phyloP scores from a whole-genome alignment of 2,888 invertebrate species.

The Gryllus longicercus region DNA sequence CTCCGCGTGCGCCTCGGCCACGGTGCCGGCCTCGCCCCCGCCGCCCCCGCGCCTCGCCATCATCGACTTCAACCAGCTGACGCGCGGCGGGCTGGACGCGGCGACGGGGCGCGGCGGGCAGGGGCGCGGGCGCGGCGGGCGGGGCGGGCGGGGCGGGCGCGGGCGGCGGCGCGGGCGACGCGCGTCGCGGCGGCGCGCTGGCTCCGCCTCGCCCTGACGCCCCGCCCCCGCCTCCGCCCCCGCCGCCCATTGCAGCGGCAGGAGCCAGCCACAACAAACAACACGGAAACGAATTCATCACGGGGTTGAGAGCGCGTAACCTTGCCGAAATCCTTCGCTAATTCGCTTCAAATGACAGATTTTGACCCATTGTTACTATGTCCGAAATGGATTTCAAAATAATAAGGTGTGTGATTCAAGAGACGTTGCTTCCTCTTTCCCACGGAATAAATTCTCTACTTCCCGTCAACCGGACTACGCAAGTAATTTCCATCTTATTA shows the following conservation, averaged over 20 bases:
- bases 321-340: not conserved
- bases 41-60: constrained; percentile 64
- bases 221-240: not conserved
- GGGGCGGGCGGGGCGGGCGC: constrained; percentile 18
- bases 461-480: no score
- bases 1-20: constrained; percentile 40
- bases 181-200: not conserved
- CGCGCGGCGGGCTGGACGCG: constrained; percentile 57
- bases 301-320: not conserved
- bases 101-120: constrained; percentile 40
- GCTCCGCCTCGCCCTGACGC: not conserved
- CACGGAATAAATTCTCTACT: no score
- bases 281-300: no score
- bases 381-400: no score
- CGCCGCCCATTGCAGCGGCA: not conserved
- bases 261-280: no score
- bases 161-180: not conserved
- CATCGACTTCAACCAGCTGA: constrained; percentile 69
- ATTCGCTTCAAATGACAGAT: no score
- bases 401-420: no score
- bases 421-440: no score
- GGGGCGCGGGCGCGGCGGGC: constrained; percentile 18
- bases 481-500: no score
- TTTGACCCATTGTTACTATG: no score
- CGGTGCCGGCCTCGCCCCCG: constrained; percentile 42